Conservation (phyloP, 2,888 invertebrate species). For the Hypercompe scribonia region DNA sequence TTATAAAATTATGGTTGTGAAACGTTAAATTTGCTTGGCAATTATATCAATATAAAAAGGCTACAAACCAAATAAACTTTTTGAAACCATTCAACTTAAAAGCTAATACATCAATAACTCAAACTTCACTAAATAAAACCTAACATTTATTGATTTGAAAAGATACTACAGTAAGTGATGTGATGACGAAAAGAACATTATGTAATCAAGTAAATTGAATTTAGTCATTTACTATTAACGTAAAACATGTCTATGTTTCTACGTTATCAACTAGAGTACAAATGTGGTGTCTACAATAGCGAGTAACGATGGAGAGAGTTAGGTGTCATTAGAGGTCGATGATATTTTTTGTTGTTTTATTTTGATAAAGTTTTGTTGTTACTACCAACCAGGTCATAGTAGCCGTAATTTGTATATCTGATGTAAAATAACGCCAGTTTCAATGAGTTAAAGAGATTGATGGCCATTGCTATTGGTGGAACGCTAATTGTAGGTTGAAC, state of each 20-base stretch:
- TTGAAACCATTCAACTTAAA: background rate
- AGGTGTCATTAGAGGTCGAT: background rate
- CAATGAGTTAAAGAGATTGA: too few relatives aligned
- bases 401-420: too few relatives aligned
- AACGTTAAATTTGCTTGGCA: too few relatives aligned
- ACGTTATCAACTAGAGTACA: background rate
- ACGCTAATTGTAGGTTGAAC: too few relatives aligned
- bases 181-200: conserved; percentile 4
- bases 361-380: too few relatives aligned
- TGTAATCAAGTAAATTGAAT: conserved; percentile 32
- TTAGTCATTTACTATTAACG: conserved; percentile 15
- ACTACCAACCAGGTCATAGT: too few relatives aligned
- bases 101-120: background rate
- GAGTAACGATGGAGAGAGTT: background rate
- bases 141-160: conserved; percentile 7
- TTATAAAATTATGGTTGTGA: too few relatives aligned
- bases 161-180: conserved; percentile 8
- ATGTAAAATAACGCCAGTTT: too few relatives aligned
- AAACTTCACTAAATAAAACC: background rate
- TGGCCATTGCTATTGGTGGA: too few relatives aligned
- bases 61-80: background rate
- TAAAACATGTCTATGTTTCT: background rate
- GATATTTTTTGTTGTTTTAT: too few relatives aligned
- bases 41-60: too few relatives aligned
- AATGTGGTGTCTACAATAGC: background rate